Conservation (phyloP, 2,113 vertebrate genomes). For the Grammomys surdaster region DNA sequence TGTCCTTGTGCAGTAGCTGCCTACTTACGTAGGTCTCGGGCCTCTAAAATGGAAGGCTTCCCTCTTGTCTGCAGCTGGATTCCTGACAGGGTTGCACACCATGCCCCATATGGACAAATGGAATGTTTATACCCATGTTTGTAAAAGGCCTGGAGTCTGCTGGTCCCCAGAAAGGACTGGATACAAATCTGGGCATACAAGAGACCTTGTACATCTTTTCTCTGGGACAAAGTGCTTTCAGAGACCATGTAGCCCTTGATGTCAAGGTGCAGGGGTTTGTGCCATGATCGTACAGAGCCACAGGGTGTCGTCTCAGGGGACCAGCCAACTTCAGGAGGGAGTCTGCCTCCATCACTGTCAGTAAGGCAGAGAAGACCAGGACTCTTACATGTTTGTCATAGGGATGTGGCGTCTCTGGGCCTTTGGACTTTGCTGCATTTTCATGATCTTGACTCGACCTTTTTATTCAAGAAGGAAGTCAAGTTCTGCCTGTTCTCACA, state of each 20-base stretch:
- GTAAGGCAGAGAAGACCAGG: not conserved
- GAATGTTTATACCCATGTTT: not conserved
- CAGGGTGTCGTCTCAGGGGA: not conserved
- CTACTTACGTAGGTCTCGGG: not conserved
- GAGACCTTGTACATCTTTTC: not conserved
- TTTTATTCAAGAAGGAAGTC: slow-evolving; percentile 18
- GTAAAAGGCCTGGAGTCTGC: not conserved
- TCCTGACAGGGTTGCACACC: not conserved
- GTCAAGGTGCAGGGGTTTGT: not conserved
- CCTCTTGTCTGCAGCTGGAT: not conserved
- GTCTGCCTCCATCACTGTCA: not conserved
- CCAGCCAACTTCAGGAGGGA: not conserved
- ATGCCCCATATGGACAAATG: not conserved
- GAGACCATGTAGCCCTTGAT: not conserved
- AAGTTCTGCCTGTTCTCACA: not conserved
- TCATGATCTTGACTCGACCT: not conserved
- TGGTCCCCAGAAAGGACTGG: not conserved
- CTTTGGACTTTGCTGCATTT: not conserved
- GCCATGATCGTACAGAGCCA: not conserved
- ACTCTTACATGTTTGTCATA: rapidly evolving
- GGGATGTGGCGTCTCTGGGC: not conserved
- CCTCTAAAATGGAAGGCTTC: not conserved
- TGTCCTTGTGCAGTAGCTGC: not conserved
- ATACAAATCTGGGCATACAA: not conserved
- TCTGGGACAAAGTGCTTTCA: rapidly evolving